A percentile compares a stretch with the other conserved stretches of the same genome.
phyloP scores from a whole-genome alignment of 2,888 invertebrate genomes.

The Lordiphosa andalusiaca region DNA sequence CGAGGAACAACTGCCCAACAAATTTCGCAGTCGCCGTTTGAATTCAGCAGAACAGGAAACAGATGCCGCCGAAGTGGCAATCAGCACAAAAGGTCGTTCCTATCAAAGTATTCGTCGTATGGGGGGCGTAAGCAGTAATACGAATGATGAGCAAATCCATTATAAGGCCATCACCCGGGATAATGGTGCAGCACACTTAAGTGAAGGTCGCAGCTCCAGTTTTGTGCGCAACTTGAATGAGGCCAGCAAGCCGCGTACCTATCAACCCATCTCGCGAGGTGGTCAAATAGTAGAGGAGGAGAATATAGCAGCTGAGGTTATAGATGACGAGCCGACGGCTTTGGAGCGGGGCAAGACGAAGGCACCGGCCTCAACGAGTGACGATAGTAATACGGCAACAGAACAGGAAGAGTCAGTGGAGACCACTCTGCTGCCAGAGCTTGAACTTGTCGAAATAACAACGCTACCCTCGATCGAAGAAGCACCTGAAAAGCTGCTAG shows the following conservation, averaged over 20 bases:
- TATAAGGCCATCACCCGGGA: slow-evolving; percentile 58
- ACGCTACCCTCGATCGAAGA: slow-evolving; percentile 4
- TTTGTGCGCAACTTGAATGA: slow-evolving; percentile 46
- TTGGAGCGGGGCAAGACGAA: slow-evolving; percentile 31
- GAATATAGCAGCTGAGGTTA: slow-evolving; percentile 51
- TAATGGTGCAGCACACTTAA: slow-evolving; percentile 45
- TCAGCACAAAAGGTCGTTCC: slow-evolving; percentile 11
- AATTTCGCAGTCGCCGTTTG: slow-evolving; percentile 43
- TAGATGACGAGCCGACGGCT: slow-evolving; percentile 39
- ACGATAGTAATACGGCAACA: slow-evolving; percentile 49
- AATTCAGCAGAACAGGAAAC: slow-evolving; percentile 39
- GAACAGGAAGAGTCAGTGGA: slow-evolving; percentile 39
- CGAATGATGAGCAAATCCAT: slow-evolving; percentile 42
- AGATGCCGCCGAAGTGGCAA: slow-evolving; percentile 16
- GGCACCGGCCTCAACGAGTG: slow-evolving; percentile 27
- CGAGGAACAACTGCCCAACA: slow-evolving; percentile 7
- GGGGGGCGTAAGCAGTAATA: background rate
- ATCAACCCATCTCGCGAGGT: slow-evolving; percentile 47
- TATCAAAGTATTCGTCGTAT: slow-evolving; percentile 37
- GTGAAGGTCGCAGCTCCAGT: slow-evolving; percentile 44
- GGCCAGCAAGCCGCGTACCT: slow-evolving; percentile 11
- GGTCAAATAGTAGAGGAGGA: slow-evolving; percentile 51
- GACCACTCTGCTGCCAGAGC: background rate
- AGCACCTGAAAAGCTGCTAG: too few species aligned
- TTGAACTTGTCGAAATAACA: slow-evolving; percentile 2